Evolutionary conservation across 2,888 invertebrate species (phyloP).

Genomic region (Eugnorisma glareosa): DNA sequence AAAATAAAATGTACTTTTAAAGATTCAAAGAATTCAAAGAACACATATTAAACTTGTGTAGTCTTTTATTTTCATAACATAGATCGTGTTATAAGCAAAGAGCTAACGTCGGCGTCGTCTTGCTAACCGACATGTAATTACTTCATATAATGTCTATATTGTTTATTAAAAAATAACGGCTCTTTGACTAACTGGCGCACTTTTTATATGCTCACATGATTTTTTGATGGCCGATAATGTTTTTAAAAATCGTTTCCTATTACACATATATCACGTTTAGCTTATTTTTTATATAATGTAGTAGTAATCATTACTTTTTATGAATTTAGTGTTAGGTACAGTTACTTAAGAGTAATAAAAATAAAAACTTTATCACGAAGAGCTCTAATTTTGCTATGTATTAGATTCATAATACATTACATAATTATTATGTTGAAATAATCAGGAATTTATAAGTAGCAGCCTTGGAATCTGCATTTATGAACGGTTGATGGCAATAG

Average conservation of each 20-base stretch:
- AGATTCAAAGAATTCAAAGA: not conserved
- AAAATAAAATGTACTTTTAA: not conserved
- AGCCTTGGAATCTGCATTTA: no score
- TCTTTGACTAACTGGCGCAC: constrained; percentile 53
- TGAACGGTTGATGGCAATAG: no score
- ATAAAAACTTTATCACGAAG: not conserved
- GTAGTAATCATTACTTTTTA: constrained; percentile 18
- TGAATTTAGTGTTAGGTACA: constrained; percentile 12
- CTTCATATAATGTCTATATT: constrained; percentile 68
- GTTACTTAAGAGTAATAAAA: constrained; percentile 29
- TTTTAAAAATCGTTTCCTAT: constrained; percentile 51
- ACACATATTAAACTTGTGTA: not conserved
- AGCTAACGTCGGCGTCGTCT: constrained; percentile 41
- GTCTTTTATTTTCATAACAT: constrained; percentile 5
- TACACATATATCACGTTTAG: constrained; percentile 57
- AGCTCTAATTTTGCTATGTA: not conserved
- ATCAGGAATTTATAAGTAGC: no score
- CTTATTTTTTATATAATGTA: constrained; percentile 14
- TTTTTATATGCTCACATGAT: constrained; percentile 57
- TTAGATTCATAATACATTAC: not conserved
- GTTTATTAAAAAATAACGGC: constrained; percentile 70
- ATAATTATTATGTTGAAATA: no score
- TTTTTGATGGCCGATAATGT: constrained; percentile 65
- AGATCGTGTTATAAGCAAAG: constrained; percentile 37
- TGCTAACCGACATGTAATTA: constrained; percentile 62